A percentile compares a stretch with the other conserved stretches of the same genome.
Evolutionary conservation across 2,113 vertebrate species (phyloP).

Genomic region (Microtus richardsoni): DNA sequence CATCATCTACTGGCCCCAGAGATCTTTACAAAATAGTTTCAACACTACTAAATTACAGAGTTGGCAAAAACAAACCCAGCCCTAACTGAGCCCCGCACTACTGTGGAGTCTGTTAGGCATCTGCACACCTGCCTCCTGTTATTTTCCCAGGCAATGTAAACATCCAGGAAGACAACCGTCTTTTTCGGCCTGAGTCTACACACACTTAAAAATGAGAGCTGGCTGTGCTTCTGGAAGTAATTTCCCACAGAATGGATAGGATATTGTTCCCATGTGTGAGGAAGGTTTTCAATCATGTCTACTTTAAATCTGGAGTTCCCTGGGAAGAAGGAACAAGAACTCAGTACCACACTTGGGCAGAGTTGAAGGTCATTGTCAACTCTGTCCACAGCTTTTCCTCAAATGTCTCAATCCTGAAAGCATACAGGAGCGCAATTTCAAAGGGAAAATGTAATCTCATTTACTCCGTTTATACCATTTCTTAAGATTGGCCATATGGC

Average conservation of each 20-base stretch:
- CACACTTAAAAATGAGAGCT: constrained; percentile 64
- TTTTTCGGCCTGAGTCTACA: constrained; percentile 58
- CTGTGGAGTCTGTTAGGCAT: constrained; percentile 51
- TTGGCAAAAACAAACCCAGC: constrained; percentile 56
- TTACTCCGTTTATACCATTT: background rate
- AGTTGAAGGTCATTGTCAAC: constrained; percentile 35
- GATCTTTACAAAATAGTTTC: constrained; percentile 82
- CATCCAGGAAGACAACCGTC: constrained; percentile 35
- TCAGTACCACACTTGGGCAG: constrained; percentile 29
- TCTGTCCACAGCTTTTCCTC: background rate
- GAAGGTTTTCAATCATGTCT: constrained; percentile 73
- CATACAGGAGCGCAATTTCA: constrained; percentile 43
- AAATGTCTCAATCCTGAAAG: background rate
- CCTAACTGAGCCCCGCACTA: constrained; percentile 57
- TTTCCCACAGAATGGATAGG: constrained; percentile 79
- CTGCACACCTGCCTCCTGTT: constrained; percentile 64
- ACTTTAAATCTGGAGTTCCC: constrained; percentile 67
- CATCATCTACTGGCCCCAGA: constrained; percentile 81
- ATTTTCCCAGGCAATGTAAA: constrained; percentile 54
- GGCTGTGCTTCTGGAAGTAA: constrained; percentile 82
- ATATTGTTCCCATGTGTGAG: constrained; percentile 69
- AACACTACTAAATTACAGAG: constrained; percentile 80
- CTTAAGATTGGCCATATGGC: constrained; percentile 73
- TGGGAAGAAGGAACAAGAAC: background rate
- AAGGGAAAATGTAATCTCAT: constrained; percentile 23